A percentile compares a stretch with the other conserved stretches of the same genome.
phyloP scores from a whole-genome alignment of 23 tunicate species.

The Pegea sp. region DNA sequence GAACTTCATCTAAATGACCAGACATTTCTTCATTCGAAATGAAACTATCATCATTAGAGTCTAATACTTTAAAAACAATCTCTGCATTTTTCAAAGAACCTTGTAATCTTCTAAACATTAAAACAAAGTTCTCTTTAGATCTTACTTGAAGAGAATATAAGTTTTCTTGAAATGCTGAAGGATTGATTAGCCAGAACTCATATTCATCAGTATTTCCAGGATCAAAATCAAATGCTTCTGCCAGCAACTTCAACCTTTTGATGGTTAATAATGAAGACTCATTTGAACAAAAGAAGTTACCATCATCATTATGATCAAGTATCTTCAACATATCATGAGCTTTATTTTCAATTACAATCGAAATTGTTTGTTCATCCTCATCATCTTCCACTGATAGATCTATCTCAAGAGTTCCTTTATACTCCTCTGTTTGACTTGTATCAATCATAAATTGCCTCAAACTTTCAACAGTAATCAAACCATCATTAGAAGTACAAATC shows the following conservation, averaged over 20 bases:
- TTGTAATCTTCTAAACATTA: too few species aligned
- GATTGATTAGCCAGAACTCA: conserved; percentile 9
- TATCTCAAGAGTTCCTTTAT: conserved; percentile 10
- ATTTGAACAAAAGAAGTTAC: background rate
- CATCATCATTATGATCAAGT: background rate
- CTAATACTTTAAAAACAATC: too few species aligned
- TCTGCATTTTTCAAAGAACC: too few species aligned
- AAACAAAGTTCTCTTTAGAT: too few species aligned
- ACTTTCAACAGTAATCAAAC: background rate
- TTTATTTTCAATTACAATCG: background rate
- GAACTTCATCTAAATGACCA: too few species aligned
- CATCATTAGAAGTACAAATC: background rate
- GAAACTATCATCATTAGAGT: too few species aligned
- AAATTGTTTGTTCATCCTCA: background rate
- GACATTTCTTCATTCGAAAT: too few species aligned
- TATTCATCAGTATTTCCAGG: conserved; percentile 18
- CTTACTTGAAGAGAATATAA: too few species aligned
- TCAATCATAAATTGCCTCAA: background rate
- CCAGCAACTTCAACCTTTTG: conserved; percentile 5
- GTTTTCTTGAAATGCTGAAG: too few species aligned
- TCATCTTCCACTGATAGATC: background rate
- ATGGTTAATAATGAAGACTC: background rate
- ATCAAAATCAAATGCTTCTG: conserved; percentile 11
- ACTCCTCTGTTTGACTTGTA: conserved; percentile 3
- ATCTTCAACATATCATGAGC: conserved; percentile 1